Base-by-base conservation (phyloP, 2,888 invertebrate genomes). In the Mesorhabditis spiculigera region DNA sequence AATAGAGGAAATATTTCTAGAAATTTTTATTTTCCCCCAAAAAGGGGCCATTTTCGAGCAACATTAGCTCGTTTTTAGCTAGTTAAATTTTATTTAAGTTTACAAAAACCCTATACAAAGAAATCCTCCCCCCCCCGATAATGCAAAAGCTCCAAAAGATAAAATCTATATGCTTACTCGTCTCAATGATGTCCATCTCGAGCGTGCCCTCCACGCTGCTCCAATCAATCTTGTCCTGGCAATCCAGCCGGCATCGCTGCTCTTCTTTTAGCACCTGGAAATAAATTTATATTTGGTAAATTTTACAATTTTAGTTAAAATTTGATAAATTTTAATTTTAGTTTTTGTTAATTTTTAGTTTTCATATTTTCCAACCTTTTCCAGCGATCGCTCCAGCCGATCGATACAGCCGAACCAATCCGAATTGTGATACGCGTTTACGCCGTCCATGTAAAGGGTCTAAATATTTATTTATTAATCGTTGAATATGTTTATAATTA, bases 211-310 rank as follows among this genome's bases (percentile, higher is more conserved):
- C 73, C 6, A 80, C 73, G 4, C 76, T 64, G 43, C 77, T 76
- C 81, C 82, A 82, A 67, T 83, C 83, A 62, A 83, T 71, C 61
- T 78, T 77, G 68, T 83, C 82, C 58, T 82, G 79, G 69, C 83
- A 83, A 8, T 77, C 64, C 66, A 75, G 64, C 8, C 81, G 75
- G 63, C 79, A 81, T 13, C 69, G n/a, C n/a, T 50, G 10, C 58
- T 50, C 58, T 3, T 50, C 58, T 50, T n/a, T 10, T 3, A 50
- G n/a, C 3, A 50, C 58, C 58, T 50, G 58, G 28, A 28, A 28
- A 28, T 28, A 1, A 28, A 28, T 28, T 28, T 28, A 28, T 28
- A 28, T 28, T 28, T 28, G 28, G 28, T 28, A 28, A 28, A 28
- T 28, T 28, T 28, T 28, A 3, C 28, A 28, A 28, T 28, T 28